Conservation (phyloP, 1,140 invertebrate genomes). For the Arctopsyche grandis region DNA sequence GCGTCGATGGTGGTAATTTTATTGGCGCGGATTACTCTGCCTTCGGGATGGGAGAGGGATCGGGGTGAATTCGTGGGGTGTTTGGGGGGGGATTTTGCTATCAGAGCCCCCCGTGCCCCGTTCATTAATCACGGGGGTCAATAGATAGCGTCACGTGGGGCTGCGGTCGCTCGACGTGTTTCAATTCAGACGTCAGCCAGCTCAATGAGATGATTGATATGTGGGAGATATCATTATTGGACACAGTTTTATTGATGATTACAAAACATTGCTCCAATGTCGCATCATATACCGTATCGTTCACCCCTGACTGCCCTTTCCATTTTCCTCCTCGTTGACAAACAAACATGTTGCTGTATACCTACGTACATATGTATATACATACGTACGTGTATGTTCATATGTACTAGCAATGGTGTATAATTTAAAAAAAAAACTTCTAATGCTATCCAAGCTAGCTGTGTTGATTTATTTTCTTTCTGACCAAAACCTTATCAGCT, state of each 20-base stretch:
- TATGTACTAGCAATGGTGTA: too few species aligned
- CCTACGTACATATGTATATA: too few species aligned
- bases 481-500: too few species aligned
- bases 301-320: too few species aligned
- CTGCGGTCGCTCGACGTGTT: slow-evolving; percentile 40
- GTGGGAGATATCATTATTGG: slow-evolving; percentile 44
- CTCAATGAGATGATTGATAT: slow-evolving; percentile 50
- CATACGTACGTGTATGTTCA: too few species aligned
- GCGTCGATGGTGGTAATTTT: slow-evolving; percentile 24
- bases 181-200: slow-evolving; percentile 47
- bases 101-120: slow-evolving; percentile 4
- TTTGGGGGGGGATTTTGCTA: not conserved
- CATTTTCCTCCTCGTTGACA: too few species aligned
- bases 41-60: not conserved
- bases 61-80: not conserved
- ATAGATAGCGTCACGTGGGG: slow-evolving; percentile 47
- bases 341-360: too few species aligned
- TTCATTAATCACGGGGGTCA: slow-evolving; percentile 51
- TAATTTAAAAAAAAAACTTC: too few species aligned
- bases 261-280: slow-evolving; percentile 24
- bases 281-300: not conserved
- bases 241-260: slow-evolving; percentile 47
- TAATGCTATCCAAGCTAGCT: too few species aligned
- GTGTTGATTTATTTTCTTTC: too few species aligned
- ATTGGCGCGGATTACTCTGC: slow-evolving; percentile 23